These are phyloP conservation scores for Aphelenchoides besseyi DNA, from an alignment of 1,140 invertebrate species.

Conservation along the genomic window DNA sequence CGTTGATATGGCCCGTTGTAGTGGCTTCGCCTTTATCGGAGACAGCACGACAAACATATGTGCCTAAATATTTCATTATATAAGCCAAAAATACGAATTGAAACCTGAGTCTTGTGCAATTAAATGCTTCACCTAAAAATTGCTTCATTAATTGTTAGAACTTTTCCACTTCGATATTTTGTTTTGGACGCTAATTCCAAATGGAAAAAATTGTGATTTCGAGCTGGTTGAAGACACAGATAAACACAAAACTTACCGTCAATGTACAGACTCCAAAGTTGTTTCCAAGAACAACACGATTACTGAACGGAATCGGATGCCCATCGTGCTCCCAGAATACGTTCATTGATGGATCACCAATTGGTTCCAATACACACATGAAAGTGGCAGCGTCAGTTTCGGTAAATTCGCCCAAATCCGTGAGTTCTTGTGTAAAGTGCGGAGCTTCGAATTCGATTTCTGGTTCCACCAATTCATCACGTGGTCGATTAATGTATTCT, in stretches of 20 bases:
- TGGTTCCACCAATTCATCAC: slow-evolving; percentile 48
- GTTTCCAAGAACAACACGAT: slow-evolving; percentile 90
- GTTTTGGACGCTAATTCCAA: no score
- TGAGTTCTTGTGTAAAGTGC: slow-evolving; percentile 48
- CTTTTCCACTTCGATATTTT: no score
- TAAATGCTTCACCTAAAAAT: slow-evolving; percentile 86
- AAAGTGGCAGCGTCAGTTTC: slow-evolving; percentile 88
- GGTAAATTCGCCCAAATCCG: slow-evolving; percentile 62
- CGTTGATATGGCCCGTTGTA: slow-evolving; percentile 48
- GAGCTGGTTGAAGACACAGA: no score
- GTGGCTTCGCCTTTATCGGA: slow-evolving; percentile 52
- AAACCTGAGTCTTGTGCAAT: slow-evolving; percentile 87
- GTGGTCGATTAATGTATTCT: slow-evolving; percentile 55
- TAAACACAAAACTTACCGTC: no score
- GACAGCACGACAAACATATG: slow-evolving; percentile 80
- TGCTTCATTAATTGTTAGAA: no score
- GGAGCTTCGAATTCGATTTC: slow-evolving; percentile 54
- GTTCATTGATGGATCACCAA: slow-evolving; percentile 87
- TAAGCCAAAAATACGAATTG: no score
- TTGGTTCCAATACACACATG: slow-evolving; percentile 84
- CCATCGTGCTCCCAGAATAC: slow-evolving; percentile 94
- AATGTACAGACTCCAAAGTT: slow-evolving; percentile 78
- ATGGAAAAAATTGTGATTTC: no score
- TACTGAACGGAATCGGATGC: slow-evolving; percentile 73
- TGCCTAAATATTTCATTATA: no score